Percentiles rank a stretch among this genome's conserved stretches.
Evolutionary conservation across 2,797 vertebrate genomes (phyloP).

Genomic region (Oryzias dopingdopingensis): DNA sequence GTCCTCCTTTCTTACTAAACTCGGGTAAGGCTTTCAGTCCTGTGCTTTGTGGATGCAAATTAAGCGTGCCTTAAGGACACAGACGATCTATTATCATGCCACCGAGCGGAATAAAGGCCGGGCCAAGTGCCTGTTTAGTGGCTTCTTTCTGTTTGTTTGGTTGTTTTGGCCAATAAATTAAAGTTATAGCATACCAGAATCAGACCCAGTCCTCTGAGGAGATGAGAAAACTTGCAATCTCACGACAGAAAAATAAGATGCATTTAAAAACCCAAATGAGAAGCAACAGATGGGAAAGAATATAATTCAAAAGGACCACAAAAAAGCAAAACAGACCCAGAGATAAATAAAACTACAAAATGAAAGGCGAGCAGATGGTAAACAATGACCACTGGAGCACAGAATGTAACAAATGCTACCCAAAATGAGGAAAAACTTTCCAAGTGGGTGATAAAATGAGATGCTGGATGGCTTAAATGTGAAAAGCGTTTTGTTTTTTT

Average conservation of each 20-base stretch:
- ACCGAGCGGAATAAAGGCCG: conserved; percentile 43
- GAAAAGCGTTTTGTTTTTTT: too few relatives aligned
- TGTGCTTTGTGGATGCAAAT: conserved; percentile 60
- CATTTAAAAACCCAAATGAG: conserved; percentile 5
- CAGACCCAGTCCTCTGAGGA: conserved; percentile 1
- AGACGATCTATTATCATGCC: conserved; percentile 58
- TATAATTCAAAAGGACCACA: background rate
- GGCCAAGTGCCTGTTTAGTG: conserved; percentile 41
- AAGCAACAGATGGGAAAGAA: conserved; percentile 8
- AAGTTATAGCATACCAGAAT: background rate
- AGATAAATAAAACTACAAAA: conserved; percentile 1
- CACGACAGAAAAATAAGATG: too few relatives aligned
- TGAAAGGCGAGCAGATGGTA: background rate
- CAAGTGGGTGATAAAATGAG: background rate
- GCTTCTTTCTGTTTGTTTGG: conserved; percentile 34
- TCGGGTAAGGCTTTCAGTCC: conserved; percentile 41
- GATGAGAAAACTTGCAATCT: background rate
- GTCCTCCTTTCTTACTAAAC: conserved; percentile 40
- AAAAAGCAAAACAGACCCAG: background rate
- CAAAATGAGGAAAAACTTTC: background rate
- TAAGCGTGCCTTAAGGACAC: conserved; percentile 58
- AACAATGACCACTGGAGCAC: background rate
- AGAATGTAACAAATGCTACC: background rate
- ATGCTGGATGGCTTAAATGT: too few relatives aligned
- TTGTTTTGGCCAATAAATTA: conserved; percentile 18